Evolutionary conservation across 1,140 invertebrate genomes (phyloP).

Genomic region (Drosophila pseudoananassae): DNA sequence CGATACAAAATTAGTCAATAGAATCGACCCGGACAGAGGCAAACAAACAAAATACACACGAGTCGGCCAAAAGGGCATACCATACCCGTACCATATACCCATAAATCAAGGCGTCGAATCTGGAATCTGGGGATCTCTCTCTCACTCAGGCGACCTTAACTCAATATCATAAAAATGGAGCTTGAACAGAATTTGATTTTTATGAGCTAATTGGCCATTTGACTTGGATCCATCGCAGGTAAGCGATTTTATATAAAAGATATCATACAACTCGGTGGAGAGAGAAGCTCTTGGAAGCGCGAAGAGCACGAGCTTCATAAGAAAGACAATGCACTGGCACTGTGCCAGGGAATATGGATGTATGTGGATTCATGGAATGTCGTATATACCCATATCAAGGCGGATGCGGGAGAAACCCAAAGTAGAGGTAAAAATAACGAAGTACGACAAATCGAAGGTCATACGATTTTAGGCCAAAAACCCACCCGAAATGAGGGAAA

Average conservation of each 20-base stretch:
- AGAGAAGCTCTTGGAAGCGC: slow-evolving; percentile 40
- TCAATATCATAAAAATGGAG: slow-evolving; percentile 65
- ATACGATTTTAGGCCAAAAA: slow-evolving; percentile 3
- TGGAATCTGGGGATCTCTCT: slow-evolving; percentile 14
- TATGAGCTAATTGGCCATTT: slow-evolving; percentile 74
- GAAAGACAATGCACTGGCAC: slow-evolving; percentile 54
- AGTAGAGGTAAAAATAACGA: background rate
- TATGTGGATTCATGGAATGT: slow-evolving; percentile 20
- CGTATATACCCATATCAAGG: slow-evolving; percentile 17
- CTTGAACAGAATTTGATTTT: slow-evolving; percentile 76
- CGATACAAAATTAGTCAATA: slow-evolving; percentile 74
- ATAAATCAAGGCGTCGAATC: slow-evolving; percentile 69
- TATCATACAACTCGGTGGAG: background rate
- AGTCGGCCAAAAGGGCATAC: slow-evolving; percentile 5
- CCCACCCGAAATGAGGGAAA: slow-evolving; percentile 1
- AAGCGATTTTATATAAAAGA: slow-evolving; percentile 43
- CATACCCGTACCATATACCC: background rate
- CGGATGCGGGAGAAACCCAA: slow-evolving; percentile 65
- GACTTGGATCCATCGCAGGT: slow-evolving; percentile 38
- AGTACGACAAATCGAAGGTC: slow-evolving; percentile 25
- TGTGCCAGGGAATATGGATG: slow-evolving; percentile 30
- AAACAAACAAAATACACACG: slow-evolving; percentile 28
- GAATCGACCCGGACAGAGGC: slow-evolving; percentile 33
- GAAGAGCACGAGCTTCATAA: slow-evolving; percentile 68
- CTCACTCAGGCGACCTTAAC: slow-evolving; percentile 29